A percentile compares a stretch with the other conserved stretches of the same genome.
Evolutionary conservation across 2,113 vertebrate genomes (phyloP).

Genomic region (Vireo altiloquus): DNA sequence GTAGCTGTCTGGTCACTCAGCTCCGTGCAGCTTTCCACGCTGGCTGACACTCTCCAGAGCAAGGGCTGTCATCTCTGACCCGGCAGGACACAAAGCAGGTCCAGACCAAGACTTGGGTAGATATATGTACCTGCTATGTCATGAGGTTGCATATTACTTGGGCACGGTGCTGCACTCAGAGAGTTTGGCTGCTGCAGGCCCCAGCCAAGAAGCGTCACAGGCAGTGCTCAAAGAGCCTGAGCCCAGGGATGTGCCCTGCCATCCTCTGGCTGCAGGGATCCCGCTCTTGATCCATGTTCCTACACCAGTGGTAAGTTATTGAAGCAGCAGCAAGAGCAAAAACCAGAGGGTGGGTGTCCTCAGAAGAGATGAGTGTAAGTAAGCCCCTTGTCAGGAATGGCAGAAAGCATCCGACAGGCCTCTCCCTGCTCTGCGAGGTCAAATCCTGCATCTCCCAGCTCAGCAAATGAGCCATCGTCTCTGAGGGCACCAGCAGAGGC

Average conservation of each 20-base stretch:
- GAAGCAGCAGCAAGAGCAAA: neutral
- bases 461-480: neutral
- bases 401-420: neutral
- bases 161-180: neutral
- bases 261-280: neutral
- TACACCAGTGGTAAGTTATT: neutral
- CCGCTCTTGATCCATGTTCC: neutral
- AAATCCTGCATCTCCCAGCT: neutral
- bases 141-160: rapidly evolving
- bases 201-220: rapidly evolving
- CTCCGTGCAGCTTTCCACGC: neutral
- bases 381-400: neutral
- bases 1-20: neutral
- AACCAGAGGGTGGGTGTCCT: neutral
- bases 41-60: rapidly evolving
- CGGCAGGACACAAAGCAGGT: neutral
- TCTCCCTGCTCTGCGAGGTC: neutral
- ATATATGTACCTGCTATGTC: rapidly evolving
- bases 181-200: neutral
- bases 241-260: neutral
- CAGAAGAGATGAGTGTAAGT: neutral
- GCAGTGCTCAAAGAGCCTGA: neutral
- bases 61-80: neutral
- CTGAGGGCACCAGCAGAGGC: neutral
- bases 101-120: neutral